Conservation (phyloP, 2,888 invertebrate genomes). For the Dolichopus griseipennis region DNA sequence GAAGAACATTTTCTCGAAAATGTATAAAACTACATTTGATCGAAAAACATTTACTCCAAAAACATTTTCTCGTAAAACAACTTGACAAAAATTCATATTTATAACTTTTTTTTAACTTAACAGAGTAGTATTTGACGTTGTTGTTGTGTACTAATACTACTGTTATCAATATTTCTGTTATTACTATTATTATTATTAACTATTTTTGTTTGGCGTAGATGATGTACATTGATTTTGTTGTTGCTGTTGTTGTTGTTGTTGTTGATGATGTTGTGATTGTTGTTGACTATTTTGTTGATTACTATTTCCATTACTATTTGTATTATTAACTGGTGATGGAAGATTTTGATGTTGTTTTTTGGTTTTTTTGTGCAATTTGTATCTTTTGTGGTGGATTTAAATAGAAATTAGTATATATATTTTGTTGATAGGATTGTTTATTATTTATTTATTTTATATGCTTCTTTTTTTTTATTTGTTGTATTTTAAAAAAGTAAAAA, state of each 20-base stretch:
- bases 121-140: constrained; percentile 37
- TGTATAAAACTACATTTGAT: no score
- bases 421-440: no score
- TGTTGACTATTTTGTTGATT: constrained; percentile 16
- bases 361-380: constrained; percentile 22
- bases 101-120: no score
- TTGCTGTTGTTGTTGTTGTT: constrained; percentile 21
- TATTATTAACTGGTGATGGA: constrained; percentile 31
- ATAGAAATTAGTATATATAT: no score
- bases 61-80: no score
- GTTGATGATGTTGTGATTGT: constrained; percentile 23
- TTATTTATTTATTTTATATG: no score
- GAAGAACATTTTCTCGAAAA: no score
- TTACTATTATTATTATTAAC: constrained; percentile 35
- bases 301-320: constrained; percentile 18
- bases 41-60: no score
- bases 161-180: constrained; percentile 21
- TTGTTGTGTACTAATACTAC: constrained; percentile 27
- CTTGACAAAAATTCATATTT: no score
- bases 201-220: constrained; percentile 32
- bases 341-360: constrained; percentile 33
- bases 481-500: no score
- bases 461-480: no score
- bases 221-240: constrained; percentile 26
- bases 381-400: no score